Evolutionary conservation across 2,113 vertebrate genomes (phyloP), one percentile per base, ranked within the genome.

Genomic region (Zingel zingel): DNA sequence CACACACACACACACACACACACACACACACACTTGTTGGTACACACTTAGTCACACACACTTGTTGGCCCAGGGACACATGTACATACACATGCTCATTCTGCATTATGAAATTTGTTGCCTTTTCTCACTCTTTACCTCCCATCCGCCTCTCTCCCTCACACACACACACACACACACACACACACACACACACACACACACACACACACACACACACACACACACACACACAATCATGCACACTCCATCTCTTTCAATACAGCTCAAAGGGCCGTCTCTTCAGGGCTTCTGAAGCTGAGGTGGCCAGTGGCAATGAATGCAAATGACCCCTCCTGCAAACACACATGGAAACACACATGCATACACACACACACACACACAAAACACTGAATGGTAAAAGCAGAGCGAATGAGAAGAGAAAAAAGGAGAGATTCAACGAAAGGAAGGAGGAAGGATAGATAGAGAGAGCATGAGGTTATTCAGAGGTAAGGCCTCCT

Each of bases 201-300:
- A 69, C 47, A 70, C 47, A 39, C 79, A 57, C 61, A 57, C 45
- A 68, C 61, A 45, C 71, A 74, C 79, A 57, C 61, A 57, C 45
- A 68, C 61, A 45, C 71, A 74, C 25, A 63, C 67, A 77, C 58
- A 87, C 63, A 27, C 59, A 82, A 53, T 57, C 30, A 67, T 33
- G 72, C 58, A 57, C 73, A 84, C 69, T 72, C 87, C 54, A 68
- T 87, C 83, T 90, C 89, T 90, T 91, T 92, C 90, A 86, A 16
- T 79, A 77, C 36, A 53, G 78, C 90, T 94, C 92, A 94, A 93
- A 94, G 89, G 88, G 53, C 84, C 84, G 79, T 93, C 92, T 94
- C 93, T 93, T 93, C 81, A 87, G 88, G 82, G 86, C 85, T 79
- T 87, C 86, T 91, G 88, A 90, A 88, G 89, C 89, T 45, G 88